Conservation (phyloP, 2,888 invertebrate genomes). For the Mayetiola destructor region DNA sequence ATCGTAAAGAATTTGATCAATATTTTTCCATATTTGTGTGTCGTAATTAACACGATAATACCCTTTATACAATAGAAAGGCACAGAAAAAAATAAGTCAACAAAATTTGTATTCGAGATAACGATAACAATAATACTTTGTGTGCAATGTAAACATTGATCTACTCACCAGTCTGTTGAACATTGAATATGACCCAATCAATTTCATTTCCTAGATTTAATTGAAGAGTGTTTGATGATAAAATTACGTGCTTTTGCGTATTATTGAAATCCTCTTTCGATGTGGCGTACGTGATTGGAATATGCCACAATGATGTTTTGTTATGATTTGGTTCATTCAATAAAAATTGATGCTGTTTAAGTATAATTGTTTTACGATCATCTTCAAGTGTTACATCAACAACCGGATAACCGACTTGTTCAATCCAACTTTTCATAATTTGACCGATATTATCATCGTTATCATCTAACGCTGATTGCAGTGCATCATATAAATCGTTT, state of each 20-base stretch:
- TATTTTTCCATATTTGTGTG: constrained; percentile 40
- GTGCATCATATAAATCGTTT: constrained; percentile 36
- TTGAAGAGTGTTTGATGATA: background rate
- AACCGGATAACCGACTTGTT: constrained; percentile 49
- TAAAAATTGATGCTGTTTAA: constrained; percentile 26
- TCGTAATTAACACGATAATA: constrained; percentile 57
- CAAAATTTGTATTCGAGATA: background rate
- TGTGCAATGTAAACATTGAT: constrained; percentile 16
- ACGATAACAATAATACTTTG: background rate
- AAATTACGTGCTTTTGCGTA: background rate
- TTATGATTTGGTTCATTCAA: constrained; percentile 17
- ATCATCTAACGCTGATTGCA: constrained; percentile 31
- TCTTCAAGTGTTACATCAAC: constrained; percentile 35
- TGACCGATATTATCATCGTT: constrained; percentile 25
- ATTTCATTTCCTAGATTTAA: constrained; percentile 22
- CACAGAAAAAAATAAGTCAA: background rate
- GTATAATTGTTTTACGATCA: constrained; percentile 15
- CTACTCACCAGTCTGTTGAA: constrained; percentile 40
- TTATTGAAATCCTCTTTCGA: constrained; percentile 25
- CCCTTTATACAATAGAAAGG: constrained; percentile 31
- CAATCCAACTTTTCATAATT: constrained; percentile 41
- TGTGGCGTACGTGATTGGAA: constrained; percentile 20
- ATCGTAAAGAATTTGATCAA: constrained; percentile 36
- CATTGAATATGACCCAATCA: constrained; percentile 46
- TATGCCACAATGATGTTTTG: constrained; percentile 13